Conservation (phyloP, 2,888 invertebrate species). For the Onchidella celtica region DNA sequence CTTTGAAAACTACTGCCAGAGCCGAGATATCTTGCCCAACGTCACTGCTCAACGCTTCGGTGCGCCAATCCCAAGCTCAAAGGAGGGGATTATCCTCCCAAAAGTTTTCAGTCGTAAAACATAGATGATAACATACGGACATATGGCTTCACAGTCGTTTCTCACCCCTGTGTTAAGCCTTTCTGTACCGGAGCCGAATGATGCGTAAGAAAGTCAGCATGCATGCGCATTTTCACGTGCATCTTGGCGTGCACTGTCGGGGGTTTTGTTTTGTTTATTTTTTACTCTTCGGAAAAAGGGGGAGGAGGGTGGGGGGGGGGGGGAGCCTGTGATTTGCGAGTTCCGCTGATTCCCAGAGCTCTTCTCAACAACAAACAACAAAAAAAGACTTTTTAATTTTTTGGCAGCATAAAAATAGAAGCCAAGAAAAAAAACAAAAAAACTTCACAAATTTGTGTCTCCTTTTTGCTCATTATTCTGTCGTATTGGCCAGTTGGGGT, state of each 20-base stretch:
- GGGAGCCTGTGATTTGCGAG: constrained; percentile 15
- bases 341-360: constrained; percentile 17
- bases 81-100: constrained; percentile 19
- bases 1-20: neutral
- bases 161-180: neutral
- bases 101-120: constrained; percentile 36
- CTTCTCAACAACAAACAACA: no score
- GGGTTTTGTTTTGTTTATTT: constrained; percentile 1
- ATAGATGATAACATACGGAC: constrained; percentile 33
- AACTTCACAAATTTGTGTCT: no score
- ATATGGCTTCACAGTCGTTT: constrained; percentile 35
- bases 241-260: constrained; percentile 1
- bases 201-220: constrained; percentile 19
- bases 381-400: neutral
- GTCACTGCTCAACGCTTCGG: neutral
- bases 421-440: no score
- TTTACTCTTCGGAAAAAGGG: no score
- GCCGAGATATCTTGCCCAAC: neutral
- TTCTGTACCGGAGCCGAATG: neutral
- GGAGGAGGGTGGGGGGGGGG: no score
- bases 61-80: constrained; percentile 30
- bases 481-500: no score
- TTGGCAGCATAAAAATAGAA: no score
- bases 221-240: constrained; percentile 11
- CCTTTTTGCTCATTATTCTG: no score